Evolutionary conservation across 2,113 vertebrate genomes (phyloP), one percentile per base, ranked within the genome.

Genomic region (Melanerpes aurifrons): DNA sequence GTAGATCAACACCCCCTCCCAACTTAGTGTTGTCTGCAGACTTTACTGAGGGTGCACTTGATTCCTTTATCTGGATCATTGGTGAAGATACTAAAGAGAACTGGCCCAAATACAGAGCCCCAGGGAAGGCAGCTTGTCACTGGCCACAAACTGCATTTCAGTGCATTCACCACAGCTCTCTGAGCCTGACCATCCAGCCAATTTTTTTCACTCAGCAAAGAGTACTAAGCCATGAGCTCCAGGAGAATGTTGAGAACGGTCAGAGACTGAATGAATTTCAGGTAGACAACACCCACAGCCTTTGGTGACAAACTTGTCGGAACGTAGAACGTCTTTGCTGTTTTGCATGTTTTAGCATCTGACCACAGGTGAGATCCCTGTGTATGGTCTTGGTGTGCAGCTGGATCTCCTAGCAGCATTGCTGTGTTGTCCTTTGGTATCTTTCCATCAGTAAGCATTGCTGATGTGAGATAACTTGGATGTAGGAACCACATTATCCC

Each of bases 391-490:
- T 25, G 47, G 12, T 24, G 28, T 15, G 28, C 19, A 45, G n/a
- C n/a, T 47, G 50, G 6, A 6, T 56, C 28, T 87, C 3, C 0
- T 9, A 4, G 29, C 26, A 28, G 0, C 26, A 78, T n/a, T 7
- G 37, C 25, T 50, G 16, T 43, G 20, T 62, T 85, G 37, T 62
- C 10, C 3, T 68, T 22, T 5, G 5, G 8, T 84, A 5, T 31
- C 7, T 2, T 79, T 40, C 48, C 11, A 7, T 31, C 32, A 48
- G n/a, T 48, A 67, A 45, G 15, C 1, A 1, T 10, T 87, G 45
- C 28, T 62, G 28, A 15, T 37, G 4, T 29, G 19, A 61, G 53
- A 40, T 47, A 40, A 59, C 18, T 1, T 22, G n/a, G 8, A 12
- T 53, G 19, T 45, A 67, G 58, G 53, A 84, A 31, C 12, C 20